These are phyloP conservation scores for Aphelocoma coerulescens DNA, from an alignment of 2,113 vertebrate genomes.

Conservation along the genomic window DNA sequence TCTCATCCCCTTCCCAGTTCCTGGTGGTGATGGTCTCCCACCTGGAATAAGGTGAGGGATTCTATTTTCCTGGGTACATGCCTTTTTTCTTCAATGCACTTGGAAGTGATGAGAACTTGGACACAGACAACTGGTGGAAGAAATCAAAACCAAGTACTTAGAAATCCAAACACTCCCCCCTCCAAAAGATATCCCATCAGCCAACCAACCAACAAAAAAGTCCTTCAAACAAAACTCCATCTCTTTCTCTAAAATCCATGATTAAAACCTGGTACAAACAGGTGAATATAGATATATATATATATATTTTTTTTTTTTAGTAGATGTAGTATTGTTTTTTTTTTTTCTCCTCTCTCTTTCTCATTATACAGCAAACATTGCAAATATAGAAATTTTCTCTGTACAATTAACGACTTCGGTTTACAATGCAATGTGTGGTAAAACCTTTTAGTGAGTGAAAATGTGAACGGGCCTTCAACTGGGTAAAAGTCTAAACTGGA, in stretches of 20 bases:
- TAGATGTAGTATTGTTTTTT: conserved; percentile 74
- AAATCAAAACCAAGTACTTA: conserved; percentile 29
- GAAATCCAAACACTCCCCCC: neutral
- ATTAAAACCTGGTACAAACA: conserved; percentile 83
- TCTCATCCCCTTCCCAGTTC: neutral
- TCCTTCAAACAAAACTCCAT: conserved; percentile 36
- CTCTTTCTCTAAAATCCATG: conserved; percentile 73
- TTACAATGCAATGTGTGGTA: conserved; percentile 55
- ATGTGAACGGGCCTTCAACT: conserved; percentile 64
- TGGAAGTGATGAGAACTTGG: conserved; percentile 53
- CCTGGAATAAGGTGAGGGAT: neutral
- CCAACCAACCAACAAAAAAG: conserved; percentile 7
- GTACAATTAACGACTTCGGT: conserved; percentile 80
- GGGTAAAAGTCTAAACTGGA: conserved; percentile 70
- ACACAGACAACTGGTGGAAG: conserved; percentile 59
- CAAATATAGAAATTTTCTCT: conserved; percentile 96
- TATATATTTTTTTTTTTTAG: conserved; percentile 70
- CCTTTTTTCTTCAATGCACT: conserved; percentile 62
- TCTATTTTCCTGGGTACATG: conserved; percentile 22
- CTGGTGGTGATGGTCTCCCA: neutral
- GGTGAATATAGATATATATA: conserved; percentile 66
- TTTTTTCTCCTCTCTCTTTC: conserved; percentile 70
- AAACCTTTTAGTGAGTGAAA: conserved; percentile 60
- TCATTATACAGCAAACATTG: conserved; percentile 90
- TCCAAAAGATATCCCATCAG: neutral